These are phyloP conservation scores for Thumatha senex DNA, from an alignment of 2,888 invertebrate genomes.

Conservation along the genomic window DNA sequence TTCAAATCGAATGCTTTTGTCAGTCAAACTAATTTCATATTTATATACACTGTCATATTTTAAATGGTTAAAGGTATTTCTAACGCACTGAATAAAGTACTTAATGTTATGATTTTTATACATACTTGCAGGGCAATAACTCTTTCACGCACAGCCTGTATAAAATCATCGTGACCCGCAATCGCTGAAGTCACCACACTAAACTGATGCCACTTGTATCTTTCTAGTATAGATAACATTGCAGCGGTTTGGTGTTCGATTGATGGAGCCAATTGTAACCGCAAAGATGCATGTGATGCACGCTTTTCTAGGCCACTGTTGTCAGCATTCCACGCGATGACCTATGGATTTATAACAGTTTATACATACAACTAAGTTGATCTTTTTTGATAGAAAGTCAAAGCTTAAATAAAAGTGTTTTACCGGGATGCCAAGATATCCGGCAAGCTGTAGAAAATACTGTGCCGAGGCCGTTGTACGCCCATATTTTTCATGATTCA, in stretches of 20 bases:
- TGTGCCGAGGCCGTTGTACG: constrained; percentile 96
- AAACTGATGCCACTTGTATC: constrained; percentile 98
- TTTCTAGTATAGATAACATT: constrained; percentile 96
- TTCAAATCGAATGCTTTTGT: no score
- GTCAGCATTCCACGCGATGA: constrained; percentile 99
- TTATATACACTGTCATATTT: no score
- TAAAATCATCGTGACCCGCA: constrained; percentile 97
- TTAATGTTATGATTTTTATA: constrained; percentile 6
- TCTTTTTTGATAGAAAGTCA: constrained; percentile 4
- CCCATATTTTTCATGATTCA: constrained; percentile 97
- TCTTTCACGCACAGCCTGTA: constrained; percentile 95
- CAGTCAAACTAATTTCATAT: no score
- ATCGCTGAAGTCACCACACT: constrained; percentile 96
- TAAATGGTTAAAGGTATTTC: no score
- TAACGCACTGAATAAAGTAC: no score
- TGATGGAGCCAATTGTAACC: constrained; percentile 97
- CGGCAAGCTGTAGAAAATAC: constrained; percentile 96
- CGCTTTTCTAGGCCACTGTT: constrained; percentile 93
- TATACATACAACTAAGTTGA: neutral
- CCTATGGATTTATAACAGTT: constrained; percentile 54
- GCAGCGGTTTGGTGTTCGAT: constrained; percentile 98
- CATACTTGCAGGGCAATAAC: constrained; percentile 91
- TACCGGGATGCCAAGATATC: constrained; percentile 96
- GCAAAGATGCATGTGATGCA: constrained; percentile 94
- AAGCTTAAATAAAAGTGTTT: constrained; percentile 51